Evolutionary conservation across 2,888 invertebrate genomes (phyloP).

Genomic region (Nymphalis c-album): DNA sequence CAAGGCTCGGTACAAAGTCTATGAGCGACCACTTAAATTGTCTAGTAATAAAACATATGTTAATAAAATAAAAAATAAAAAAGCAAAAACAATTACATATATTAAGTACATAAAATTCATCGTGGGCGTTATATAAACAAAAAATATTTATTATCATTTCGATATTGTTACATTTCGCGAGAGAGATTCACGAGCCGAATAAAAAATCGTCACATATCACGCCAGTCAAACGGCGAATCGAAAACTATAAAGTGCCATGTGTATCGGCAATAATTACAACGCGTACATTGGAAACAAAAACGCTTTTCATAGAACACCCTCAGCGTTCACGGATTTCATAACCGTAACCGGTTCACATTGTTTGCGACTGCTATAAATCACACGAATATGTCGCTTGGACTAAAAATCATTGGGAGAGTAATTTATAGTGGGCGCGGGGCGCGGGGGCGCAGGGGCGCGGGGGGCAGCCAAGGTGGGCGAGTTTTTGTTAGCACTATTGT

Average conservation of each 20-base stretch:
- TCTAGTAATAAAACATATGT: not conserved
- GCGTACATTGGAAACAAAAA: conserved; percentile 58
- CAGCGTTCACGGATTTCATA: conserved; percentile 60
- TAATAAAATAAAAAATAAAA: not conserved
- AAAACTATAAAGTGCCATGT: conserved; percentile 49
- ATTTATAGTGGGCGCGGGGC: conserved; percentile 57
- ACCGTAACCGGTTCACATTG: conserved; percentile 71
- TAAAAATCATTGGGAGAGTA: conserved; percentile 71
- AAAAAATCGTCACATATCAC: conserved; percentile 35
- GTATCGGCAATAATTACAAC: conserved; percentile 61
- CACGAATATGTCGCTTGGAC: conserved; percentile 69
- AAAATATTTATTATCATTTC: conserved; percentile 10
- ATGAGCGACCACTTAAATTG: too few species aligned
- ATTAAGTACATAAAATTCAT: not conserved
- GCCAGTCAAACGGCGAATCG: conserved; percentile 19
- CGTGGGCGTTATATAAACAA: conserved; percentile 1
- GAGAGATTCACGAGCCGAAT: conserved; percentile 12
- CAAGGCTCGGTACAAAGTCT: too few species aligned
- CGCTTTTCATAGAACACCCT: conserved; percentile 56
- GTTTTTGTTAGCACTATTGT: conserved; percentile 58
- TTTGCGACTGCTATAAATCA: conserved; percentile 71
- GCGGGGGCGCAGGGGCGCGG: conserved; percentile 39
- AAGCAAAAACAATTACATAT: not conserved
- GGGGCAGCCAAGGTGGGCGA: conserved; percentile 55
- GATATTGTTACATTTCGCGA: conserved; percentile 13